Conservation (phyloP, 2,113 vertebrate species). For the Eretmochelys imbricata region DNA sequence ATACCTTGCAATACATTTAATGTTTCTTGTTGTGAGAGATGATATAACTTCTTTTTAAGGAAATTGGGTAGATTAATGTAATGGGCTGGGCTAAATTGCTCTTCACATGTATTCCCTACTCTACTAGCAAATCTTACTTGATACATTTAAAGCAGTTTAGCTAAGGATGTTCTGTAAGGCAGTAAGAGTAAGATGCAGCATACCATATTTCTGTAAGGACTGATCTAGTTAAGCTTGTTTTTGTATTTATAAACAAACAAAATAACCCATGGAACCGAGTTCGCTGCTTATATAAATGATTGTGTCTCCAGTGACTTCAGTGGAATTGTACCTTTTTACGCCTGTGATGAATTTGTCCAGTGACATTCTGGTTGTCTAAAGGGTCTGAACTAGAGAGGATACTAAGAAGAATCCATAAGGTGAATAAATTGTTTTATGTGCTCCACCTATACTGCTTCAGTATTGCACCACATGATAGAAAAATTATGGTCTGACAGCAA, state of each 20-base stretch:
- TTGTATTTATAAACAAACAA: background rate
- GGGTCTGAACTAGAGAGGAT: background rate
- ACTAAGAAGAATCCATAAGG: background rate
- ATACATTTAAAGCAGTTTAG: background rate
- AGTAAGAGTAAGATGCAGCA: background rate
- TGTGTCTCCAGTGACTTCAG: background rate
- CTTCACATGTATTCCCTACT: constrained; percentile 31
- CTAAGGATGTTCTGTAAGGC: background rate
- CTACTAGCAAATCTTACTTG: constrained; percentile 33
- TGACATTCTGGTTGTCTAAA: fast-evolving
- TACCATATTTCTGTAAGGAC: background rate
- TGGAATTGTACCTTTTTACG: fast-evolving
- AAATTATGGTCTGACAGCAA: background rate
- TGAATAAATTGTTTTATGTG: background rate
- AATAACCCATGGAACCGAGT: fast-evolving
- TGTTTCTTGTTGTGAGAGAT: constrained; percentile 62
- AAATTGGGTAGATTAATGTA: constrained; percentile 69
- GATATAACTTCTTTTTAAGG: constrained; percentile 52
- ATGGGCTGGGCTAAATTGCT: constrained; percentile 58
- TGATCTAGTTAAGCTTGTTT: background rate
- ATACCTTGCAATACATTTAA: constrained; percentile 46
- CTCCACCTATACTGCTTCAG: background rate
- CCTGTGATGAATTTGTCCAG: background rate
- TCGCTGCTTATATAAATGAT: background rate
- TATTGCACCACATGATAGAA: fast-evolving